Evolutionary conservation across 2,797 vertebrate genomes (phyloP).

Genomic region (Sphenopsis melanotis): DNA sequence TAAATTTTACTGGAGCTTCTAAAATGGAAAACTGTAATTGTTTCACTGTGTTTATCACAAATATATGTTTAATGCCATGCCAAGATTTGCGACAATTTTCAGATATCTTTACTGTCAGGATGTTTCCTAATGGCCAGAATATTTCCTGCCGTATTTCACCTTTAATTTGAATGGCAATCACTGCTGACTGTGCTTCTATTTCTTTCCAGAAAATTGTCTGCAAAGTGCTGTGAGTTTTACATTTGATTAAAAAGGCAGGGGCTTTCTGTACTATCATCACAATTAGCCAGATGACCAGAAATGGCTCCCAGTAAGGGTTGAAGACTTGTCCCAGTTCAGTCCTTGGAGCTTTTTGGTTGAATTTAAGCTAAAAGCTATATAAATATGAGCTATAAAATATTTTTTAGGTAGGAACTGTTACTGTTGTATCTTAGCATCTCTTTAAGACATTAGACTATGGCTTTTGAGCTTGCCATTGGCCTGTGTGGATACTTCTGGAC

Average conservation of each 20-base stretch:
- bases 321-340: not conserved
- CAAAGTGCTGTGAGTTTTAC: not conserved
- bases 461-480: not conserved
- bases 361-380: not conserved
- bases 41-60: not conserved
- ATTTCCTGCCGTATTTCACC: not conserved
- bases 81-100: not conserved
- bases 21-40: not conserved
- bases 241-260: not conserved
- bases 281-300: not conserved
- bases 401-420: not conserved
- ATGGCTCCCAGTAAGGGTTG: not conserved
- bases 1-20: not conserved
- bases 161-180: not conserved
- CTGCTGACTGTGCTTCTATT: not conserved
- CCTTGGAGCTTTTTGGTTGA: not conserved
- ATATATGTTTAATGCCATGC: not conserved
- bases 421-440: not conserved
- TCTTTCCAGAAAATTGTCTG: not conserved
- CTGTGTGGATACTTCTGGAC: not conserved
- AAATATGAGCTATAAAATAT: not conserved
- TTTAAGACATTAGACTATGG: not conserved
- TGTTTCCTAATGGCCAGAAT: not conserved
- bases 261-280: not conserved
- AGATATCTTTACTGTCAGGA: not conserved